phyloP scores from a whole-genome alignment of 2,113 vertebrate genomes.

The Paraplagusia blochii region DNA sequence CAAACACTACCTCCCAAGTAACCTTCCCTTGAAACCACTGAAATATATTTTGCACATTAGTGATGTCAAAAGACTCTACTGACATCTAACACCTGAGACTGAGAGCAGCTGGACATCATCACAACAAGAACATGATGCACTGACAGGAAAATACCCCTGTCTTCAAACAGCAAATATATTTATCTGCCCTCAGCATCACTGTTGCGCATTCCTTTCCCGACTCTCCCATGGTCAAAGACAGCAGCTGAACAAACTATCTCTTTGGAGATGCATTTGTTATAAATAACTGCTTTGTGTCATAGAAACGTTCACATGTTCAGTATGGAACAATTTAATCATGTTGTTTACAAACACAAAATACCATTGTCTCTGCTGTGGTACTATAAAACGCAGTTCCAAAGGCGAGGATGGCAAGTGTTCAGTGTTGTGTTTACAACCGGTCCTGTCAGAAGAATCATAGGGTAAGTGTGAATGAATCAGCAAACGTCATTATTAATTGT shows the following conservation, averaged over 20 bases:
- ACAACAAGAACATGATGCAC: not conserved
- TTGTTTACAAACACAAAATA: not conserved
- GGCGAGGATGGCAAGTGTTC: too few relatives aligned
- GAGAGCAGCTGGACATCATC: conserved; percentile 30
- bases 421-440: too few relatives aligned
- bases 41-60: conserved; percentile 20
- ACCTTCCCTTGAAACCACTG: conserved; percentile 28
- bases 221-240: conserved; percentile 42
- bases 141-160: conserved; percentile 46
- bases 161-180: conserved; percentile 46
- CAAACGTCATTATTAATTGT: too few relatives aligned
- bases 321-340: too few relatives aligned
- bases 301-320: conserved; percentile 1
- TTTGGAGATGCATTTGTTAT: conserved; percentile 20
- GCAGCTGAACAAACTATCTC: conserved; percentile 40
- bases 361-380: too few relatives aligned
- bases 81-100: conserved; percentile 47
- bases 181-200: conserved; percentile 50
- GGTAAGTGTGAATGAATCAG: too few relatives aligned
- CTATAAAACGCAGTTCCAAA: too few relatives aligned
- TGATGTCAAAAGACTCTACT: conserved; percentile 30
- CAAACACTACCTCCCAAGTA: not conserved
- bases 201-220: conserved; percentile 43
- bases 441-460: too few relatives aligned
- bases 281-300: conserved; percentile 21